Percentiles rank a stretch among this genome's conserved stretches.
phyloP scores from a whole-genome alignment of 2,797 vertebrate genomes.

The Sebastes minor region DNA sequence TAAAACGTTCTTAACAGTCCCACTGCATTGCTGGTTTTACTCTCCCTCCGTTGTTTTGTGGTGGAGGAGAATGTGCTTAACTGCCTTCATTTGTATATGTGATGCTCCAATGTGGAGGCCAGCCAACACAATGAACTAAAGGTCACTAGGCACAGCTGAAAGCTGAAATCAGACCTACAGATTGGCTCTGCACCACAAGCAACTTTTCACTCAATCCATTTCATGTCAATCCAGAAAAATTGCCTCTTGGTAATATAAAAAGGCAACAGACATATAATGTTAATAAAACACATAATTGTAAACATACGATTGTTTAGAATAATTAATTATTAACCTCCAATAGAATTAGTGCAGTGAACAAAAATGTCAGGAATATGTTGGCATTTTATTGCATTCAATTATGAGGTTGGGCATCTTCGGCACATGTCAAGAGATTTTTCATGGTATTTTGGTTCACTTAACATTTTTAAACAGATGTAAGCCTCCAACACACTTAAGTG shows the following conservation, averaged over 20 bases:
- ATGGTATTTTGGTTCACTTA: not conserved
- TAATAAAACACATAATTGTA: not conserved
- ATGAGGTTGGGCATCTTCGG: not conserved
- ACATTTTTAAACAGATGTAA: not conserved
- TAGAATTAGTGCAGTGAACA: not conserved
- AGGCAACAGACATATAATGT: not conserved
- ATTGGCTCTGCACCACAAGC: not conserved
- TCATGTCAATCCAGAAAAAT: not conserved
- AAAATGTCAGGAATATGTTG: not conserved
- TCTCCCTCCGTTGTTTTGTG: not conserved
- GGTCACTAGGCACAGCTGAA: not conserved
- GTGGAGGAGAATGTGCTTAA: not conserved
- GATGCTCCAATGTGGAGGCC: not conserved
- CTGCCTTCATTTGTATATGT: not conserved
- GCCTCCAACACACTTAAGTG: not conserved
- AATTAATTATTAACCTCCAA: not conserved
- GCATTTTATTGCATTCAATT: not conserved
- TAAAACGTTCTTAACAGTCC: not conserved
- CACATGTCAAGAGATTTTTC: not conserved
- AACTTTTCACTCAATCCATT: not conserved
- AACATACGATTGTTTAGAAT: not conserved
- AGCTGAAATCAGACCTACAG: not conserved
- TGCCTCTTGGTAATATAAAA: not conserved
- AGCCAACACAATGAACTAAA: not conserved
- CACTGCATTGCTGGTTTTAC: not conserved